These are phyloP conservation scores for Epinotia brunnichana DNA, from an alignment of 2,888 invertebrate species.

Conservation along the genomic window DNA sequence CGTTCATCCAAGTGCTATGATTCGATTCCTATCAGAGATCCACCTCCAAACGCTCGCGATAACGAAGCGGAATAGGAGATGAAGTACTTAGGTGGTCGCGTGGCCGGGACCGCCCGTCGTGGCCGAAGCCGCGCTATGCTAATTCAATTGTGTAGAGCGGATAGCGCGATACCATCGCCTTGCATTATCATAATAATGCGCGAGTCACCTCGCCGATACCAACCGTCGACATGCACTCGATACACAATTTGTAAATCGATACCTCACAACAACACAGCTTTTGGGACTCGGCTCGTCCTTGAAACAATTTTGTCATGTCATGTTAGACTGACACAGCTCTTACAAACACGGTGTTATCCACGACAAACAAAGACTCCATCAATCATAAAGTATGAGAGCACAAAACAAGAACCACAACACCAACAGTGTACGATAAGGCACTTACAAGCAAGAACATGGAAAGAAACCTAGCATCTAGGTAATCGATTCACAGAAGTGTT, in stretches of 20 bases:
- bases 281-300: slow-evolving; percentile 28
- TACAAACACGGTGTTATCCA: not conserved
- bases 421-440: slow-evolving; percentile 19
- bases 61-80: slow-evolving; percentile 58
- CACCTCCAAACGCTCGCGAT: slow-evolving; percentile 46
- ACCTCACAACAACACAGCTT: slow-evolving; percentile 44
- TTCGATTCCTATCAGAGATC: slow-evolving; percentile 40
- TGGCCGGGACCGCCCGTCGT: slow-evolving; percentile 79
- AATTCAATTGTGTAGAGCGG: slow-evolving; percentile 82
- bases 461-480: slow-evolving; percentile 64
- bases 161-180: slow-evolving; percentile 75
- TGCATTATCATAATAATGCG: slow-evolving; percentile 82
- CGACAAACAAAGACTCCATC: slow-evolving; percentile 10
- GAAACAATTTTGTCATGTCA: slow-evolving; percentile 26
- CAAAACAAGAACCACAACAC: slow-evolving; percentile 17
- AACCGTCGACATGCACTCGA: slow-evolving; percentile 65
- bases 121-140: slow-evolving; percentile 76
- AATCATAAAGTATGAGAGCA: not conserved
- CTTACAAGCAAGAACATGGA: slow-evolving; percentile 64
- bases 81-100: slow-evolving; percentile 72
- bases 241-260: slow-evolving; percentile 51
- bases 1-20: slow-evolving; percentile 9
- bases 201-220: slow-evolving; percentile 73
- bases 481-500: slow-evolving; percentile 82
- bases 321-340: slow-evolving; percentile 15